A percentile compares a stretch with the other conserved stretches of the same genome.
phyloP scores from a whole-genome alignment of 35 echinoderm and acorn worm genomes.

The Hemicentrotus pulcherrimus region DNA sequence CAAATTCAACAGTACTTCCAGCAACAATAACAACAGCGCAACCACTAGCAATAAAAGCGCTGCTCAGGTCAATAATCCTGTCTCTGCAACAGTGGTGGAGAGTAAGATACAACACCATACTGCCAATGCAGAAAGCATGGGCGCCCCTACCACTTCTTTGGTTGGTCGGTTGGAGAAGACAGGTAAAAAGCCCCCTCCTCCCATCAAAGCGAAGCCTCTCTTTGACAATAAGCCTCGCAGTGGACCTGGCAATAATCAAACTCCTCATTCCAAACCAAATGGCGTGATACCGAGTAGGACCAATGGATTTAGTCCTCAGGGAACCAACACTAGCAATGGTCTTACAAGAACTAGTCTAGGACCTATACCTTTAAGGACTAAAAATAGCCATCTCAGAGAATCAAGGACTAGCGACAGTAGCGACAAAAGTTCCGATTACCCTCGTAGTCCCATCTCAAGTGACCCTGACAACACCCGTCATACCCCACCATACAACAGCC shows the following conservation, averaged over 20 bases:
- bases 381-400: background rate
- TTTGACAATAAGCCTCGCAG: background rate
- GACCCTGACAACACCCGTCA: background rate
- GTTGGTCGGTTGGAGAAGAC: constrained; percentile 22
- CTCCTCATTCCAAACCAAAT: background rate
- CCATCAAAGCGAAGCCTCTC: constrained; percentile 74
- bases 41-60: background rate
- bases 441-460: constrained; percentile 17
- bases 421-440: background rate
- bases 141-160: background rate
- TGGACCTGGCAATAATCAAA: background rate
- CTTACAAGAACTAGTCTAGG: background rate
- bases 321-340: background rate
- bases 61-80: background rate
- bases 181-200: constrained; percentile 55
- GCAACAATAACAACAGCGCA: background rate
- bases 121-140: constrained; percentile 24
- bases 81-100: constrained; percentile 43
- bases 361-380: background rate
- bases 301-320: background rate
- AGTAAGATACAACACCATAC: constrained; percentile 42
- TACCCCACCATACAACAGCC: background rate
- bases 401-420: constrained; percentile 31
- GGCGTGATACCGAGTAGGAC: constrained; percentile 9
- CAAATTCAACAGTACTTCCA: constrained; percentile 15